These are phyloP conservation scores for Parazoanthus atlanticus DNA, from an alignment of 92 coral and sea anemone species.

Conservation along the genomic window DNA sequence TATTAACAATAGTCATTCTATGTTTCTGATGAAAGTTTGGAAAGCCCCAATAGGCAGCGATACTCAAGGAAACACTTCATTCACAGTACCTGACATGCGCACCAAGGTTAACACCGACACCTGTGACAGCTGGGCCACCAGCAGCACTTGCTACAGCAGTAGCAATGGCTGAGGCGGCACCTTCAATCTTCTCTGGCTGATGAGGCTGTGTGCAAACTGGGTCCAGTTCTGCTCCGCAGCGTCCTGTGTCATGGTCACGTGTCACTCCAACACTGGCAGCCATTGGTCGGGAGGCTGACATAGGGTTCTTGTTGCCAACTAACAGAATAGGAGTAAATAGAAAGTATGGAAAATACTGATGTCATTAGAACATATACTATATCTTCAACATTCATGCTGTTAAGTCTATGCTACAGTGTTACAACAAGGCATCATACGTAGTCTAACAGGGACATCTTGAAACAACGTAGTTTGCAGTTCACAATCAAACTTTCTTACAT, in stretches of 20 bases:
- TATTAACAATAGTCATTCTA: neutral
- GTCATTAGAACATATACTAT: neutral
- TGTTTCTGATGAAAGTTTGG: neutral
- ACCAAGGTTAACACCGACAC: constrained; percentile 1
- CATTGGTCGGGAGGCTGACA: constrained; percentile 38
- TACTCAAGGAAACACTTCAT: too few relatives aligned
- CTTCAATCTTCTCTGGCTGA: constrained; percentile 80
- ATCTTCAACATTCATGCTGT: neutral
- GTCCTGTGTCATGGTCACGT: constrained; percentile 75
- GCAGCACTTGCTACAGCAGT: constrained; percentile 27
- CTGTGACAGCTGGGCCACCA: neutral
- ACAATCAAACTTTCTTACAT: neutral
- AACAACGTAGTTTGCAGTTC: neutral
- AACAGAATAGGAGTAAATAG: neutral
- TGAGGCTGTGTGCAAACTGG: constrained; percentile 60
- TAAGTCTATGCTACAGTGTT: neutral
- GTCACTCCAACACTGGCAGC: constrained; percentile 55
- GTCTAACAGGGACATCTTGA: neutral
- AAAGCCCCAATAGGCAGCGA: neutral
- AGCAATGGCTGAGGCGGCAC: constrained; percentile 25
- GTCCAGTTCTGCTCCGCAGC: constrained; percentile 77
- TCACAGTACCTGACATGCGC: constrained; percentile 26
- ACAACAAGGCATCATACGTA: neutral
- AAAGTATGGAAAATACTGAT: neutral
- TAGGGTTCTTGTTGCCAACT: constrained; percentile 35